Evolutionary conservation across 2,797 vertebrate species (phyloP).

Genomic region (Selene dorsalis): DNA sequence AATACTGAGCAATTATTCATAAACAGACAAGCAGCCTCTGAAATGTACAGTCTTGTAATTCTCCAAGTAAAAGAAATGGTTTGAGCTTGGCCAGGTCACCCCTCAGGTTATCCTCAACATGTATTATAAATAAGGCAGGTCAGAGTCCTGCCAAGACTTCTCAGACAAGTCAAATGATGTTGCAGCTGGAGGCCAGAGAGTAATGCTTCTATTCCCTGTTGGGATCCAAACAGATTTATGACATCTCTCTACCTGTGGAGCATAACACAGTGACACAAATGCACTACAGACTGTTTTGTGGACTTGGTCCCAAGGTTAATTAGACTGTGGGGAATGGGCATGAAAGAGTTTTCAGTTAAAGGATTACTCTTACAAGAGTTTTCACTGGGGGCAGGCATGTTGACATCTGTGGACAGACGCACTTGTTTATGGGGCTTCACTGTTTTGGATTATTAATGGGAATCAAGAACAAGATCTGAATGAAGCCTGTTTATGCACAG

Average conservation of each 20-base stretch:
- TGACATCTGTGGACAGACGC: not conserved
- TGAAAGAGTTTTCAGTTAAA: not conserved
- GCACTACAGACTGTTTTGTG: slow-evolving; percentile 7
- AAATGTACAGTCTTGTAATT: slow-evolving; percentile 8
- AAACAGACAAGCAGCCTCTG: not conserved
- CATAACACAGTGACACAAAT: not conserved
- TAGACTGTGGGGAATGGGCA: slow-evolving; percentile 15
- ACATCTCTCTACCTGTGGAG: not conserved
- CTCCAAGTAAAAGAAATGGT: slow-evolving; percentile 12
- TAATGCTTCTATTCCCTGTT: slow-evolving; percentile 1
- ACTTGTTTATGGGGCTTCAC: not conserved
- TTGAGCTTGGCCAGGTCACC: not conserved
- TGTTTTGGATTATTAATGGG: slow-evolving; percentile 49
- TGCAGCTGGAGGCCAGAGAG: not conserved
- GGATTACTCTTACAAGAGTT: not conserved
- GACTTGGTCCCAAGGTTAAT: slow-evolving; percentile 28
- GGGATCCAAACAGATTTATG: slow-evolving; percentile 26
- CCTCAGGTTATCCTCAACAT: not conserved
- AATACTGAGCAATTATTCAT: not conserved
- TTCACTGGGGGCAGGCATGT: slow-evolving; percentile 7
- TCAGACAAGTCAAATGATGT: slow-evolving; percentile 18
- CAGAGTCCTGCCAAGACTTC: not conserved
- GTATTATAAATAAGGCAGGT: not conserved
- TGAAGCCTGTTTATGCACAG: slow-evolving; percentile 7
- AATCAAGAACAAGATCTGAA: not conserved